Evolutionary conservation across 64 coral and sea anemone species (phyloP), one percentile per base, ranked within the genome.

Genomic region (Platygyra sinensis): DNA sequence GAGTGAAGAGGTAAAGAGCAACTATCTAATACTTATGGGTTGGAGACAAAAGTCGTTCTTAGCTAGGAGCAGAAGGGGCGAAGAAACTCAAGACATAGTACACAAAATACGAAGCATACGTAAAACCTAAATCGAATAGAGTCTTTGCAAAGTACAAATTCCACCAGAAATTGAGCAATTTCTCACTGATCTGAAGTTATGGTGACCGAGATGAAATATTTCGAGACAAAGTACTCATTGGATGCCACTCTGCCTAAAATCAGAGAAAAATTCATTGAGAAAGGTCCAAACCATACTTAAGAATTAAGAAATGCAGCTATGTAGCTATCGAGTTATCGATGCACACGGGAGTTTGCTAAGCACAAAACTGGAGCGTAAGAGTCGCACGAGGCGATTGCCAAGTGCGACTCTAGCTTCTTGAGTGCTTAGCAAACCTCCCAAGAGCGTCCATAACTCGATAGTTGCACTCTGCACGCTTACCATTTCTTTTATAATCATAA

Each of bases 11-110:
- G 72, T 79, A 73, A 85, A 86, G n/a, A 87, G 91, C 60, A 73
- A 88, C 50, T 93, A 93, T 24, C 52, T 89, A 16, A 89, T 89
- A 57, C n/a, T 67, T 87, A 42, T 87, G 84, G 84, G 62, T 87
- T n/a, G 84, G 84, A n/a, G 84, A 87, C 24, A 87, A 87, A 30
- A 67, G 84, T 24, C 84, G 28, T 87, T 67, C n/a, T 67, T 28
- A 20, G 36, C 31, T 87, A 19, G n/a, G n/a, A 0, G 79, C 51
- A 73, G 78, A 30, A 51, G 33, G 3, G 33, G 33, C 33, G 33
- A 36, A 36, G 33, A 36, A 36, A 36, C 33, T 36, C 33, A 36
- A 36, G 33, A 36, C 33, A 3, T 36, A 36, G 1, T 36, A 36
- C 33, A 36, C 33, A 36, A 54, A 73, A 36, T 91, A 75, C 27